Evolutionary conservation across 2,113 vertebrate genomes (phyloP), one percentile per base, ranked within the genome.

Genomic region (Cacatua alba): DNA sequence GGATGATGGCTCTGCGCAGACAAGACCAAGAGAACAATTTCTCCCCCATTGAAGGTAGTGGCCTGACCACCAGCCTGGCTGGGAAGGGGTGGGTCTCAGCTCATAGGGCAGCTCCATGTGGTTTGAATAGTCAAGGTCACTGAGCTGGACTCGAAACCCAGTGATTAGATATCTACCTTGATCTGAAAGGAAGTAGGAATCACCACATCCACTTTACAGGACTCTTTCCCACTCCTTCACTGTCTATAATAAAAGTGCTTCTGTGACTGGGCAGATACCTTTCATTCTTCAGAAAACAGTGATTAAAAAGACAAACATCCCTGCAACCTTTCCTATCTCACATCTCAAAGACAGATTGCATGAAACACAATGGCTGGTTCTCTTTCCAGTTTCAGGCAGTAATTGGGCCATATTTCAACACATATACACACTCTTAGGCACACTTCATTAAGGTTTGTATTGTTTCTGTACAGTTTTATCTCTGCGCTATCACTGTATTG

Each of bases 41-140:
- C 18, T 48, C 13, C 21, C 9, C 5, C 15, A 35, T 17, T 37
- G 13, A 10, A 20, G 51, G 35, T 3, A 7, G 23, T 19, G 37
- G 7, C 43, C 69, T 82, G 68, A 9, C 53, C 25, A 7, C 62
- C 35, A 5, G 9, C 25, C 67, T 41, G 10, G 11, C 44, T 28
- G 11, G 23, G 26, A 51, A 52, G 48, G 9, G 19, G 6, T 16
- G 17, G 6, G 19, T 24, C 15, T 80, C 44, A 59, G 48, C 21
- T 51, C 24, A 13, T 0, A 1, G 46, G 6, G 21, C 4, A 5
- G 28, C 35, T 82, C 12, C 10, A 3, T 6, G 6, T 1, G 1
- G 3, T 63, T 51, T 67, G 15, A 52, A 25, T 63, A 59, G 41
- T 24, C 33, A 37, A 19, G 10, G 23, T 77, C 37, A 21, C 10